phyloP scores from a whole-genome alignment of 2,888 invertebrate genomes.

The Listrodromus nycthemerus region DNA sequence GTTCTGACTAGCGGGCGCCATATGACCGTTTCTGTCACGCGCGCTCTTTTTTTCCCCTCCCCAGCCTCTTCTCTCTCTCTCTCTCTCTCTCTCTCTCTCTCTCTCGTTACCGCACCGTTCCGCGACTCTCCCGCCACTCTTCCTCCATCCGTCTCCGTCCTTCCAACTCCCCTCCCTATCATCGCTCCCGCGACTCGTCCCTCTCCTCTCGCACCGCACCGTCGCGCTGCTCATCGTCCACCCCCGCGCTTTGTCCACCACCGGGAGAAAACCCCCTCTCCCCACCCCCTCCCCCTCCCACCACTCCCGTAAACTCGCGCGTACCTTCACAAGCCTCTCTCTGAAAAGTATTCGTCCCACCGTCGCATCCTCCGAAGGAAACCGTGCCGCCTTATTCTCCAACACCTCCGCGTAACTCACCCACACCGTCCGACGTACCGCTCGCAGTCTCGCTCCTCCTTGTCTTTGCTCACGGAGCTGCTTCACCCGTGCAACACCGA shows the following conservation, averaged over 20 bases:
- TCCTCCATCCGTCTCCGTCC: conserved; percentile 70
- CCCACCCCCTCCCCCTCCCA: too few species aligned
- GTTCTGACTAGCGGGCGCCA: conserved; percentile 80
- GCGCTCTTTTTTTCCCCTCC: conserved; percentile 70
- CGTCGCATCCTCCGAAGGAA: conserved; percentile 28
- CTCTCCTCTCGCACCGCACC: conserved; percentile 19
- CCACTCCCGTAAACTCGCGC: conserved; percentile 32
- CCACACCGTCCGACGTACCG: background rate
- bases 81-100: conserved; percentile 29
- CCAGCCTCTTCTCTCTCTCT: conserved; percentile 23
- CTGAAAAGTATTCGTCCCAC: conserved; percentile 43
- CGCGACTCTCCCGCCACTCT: conserved; percentile 56
- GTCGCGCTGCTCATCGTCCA: conserved; percentile 44
- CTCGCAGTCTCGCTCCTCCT: background rate
- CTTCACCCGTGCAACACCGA: conserved; percentile 11
- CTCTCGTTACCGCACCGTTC: background rate
- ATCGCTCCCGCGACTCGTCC: conserved; percentile 46
- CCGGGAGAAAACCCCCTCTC: conserved; percentile 17
- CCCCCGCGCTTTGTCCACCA: conserved; percentile 63
- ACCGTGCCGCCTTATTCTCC: conserved; percentile 38
- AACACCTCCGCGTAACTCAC: conserved; percentile 21
- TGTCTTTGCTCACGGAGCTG: background rate
- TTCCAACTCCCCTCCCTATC: conserved; percentile 50
- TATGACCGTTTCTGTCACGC: conserved; percentile 80
- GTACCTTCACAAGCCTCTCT: conserved; percentile 12